These are phyloP conservation scores for Scylla paramamosain DNA, from an alignment of 1,140 invertebrate species.

Conservation along the genomic window DNA sequence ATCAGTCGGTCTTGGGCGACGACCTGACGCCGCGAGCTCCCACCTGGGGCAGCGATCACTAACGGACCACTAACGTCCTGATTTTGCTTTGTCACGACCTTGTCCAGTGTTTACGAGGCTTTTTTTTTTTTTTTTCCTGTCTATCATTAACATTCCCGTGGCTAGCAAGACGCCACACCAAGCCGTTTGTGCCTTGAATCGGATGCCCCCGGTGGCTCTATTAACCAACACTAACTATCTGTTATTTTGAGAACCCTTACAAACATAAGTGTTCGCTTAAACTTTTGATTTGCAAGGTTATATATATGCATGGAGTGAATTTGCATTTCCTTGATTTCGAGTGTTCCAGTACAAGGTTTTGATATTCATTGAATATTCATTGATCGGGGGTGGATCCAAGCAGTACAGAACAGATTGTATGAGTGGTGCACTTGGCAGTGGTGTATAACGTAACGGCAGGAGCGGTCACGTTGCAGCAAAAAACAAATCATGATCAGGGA, in stretches of 20 bases:
- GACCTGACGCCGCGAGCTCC: background rate
- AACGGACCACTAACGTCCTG: background rate
- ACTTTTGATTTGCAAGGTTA: background rate
- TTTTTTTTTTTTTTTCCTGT: background rate
- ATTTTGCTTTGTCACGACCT: background rate
- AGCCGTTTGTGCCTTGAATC: background rate
- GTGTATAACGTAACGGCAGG: background rate
- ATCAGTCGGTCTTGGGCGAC: background rate
- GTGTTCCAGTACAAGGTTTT: background rate
- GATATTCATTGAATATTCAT: background rate
- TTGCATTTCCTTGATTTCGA: background rate
- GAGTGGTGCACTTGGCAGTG: too few species aligned
- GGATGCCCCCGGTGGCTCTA: too few species aligned
- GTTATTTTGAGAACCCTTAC: background rate
- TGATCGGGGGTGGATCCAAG: background rate
- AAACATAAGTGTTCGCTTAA: background rate
- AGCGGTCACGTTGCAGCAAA: background rate
- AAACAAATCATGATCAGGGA: background rate
- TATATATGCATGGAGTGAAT: background rate
- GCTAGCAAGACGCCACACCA: background rate
- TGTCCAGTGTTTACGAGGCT: too few species aligned
- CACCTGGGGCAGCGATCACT: background rate
- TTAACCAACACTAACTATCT: background rate
- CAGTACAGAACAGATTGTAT: too few species aligned
- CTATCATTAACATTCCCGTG: background rate